Base-by-base conservation (phyloP, 2,113 vertebrate species). In the Regulus satrapa region DNA sequence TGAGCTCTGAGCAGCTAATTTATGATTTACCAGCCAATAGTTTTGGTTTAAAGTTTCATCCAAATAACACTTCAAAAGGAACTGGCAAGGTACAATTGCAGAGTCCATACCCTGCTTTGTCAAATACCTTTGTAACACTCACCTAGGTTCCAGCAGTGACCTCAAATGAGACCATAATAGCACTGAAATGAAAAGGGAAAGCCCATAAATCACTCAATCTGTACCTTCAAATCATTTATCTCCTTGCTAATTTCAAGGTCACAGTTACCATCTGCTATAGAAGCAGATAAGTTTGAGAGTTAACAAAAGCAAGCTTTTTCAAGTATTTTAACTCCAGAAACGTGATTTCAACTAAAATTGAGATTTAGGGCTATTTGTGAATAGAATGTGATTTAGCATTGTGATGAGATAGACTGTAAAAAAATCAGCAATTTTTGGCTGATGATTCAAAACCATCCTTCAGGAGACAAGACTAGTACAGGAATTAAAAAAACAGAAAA, bases 131-230 rank as follows among this genome's bases (percentile, higher is more conserved):
- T 88, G 75, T 49, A 56, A 78, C 58, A 82, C 67, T 93, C 92
- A 86, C 86, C 18, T 45, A 49, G 72, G 84, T 96, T 95, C 92
- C 45, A 94, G 76, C 58, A 92, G 58, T 67, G 90, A 86, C 96
- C 85, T 97, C 93, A 46, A 89, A 71, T 92, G 94, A 93, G 89
- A 48, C 23, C 69, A 52, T 68, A 95, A 92, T 20, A 82, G 74
- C 85, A 78, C 71, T 86, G 92, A 97, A 95, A 86, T 81, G 89
- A 95, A 95, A 97, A 97, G 84, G 51, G 88, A 77, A 91, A 62
- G 56, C 84, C 73, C 64, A 88, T 89, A 94, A 97, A 95, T 97
- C 96, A 96, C 61, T 94, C 78, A 75, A 67, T 96, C 74, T 80
- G 43, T 62, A 63, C 61, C 67, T 92, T 85, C 74, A 76, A 80